A percentile compares a stretch with the other conserved stretches of the same genome.
phyloP scores from a whole-genome alignment of 1,140 invertebrate genomes.

The Prorops nasuta region DNA sequence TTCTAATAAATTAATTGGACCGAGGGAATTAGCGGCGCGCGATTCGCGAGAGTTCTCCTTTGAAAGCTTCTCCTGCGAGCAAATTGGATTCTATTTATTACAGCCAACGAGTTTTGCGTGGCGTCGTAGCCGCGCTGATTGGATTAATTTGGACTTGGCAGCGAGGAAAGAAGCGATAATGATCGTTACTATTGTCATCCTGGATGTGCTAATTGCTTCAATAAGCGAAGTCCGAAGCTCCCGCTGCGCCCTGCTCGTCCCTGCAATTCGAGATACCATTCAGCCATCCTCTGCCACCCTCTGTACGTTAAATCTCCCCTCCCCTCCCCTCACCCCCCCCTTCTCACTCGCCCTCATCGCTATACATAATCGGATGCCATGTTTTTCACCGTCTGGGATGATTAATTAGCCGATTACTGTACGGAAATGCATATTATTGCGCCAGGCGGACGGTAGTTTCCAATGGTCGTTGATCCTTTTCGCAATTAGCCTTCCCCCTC shows the following conservation, averaged over 20 bases:
- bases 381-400: no score
- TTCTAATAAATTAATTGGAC: no score
- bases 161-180: neutral
- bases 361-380: no score
- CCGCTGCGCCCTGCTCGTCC: neutral
- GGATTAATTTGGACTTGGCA: neutral
- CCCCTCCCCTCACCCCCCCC: neutral
- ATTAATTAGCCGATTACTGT: no score
- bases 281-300: neutral
- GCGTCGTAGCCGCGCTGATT: neutral
- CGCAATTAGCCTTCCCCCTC: constrained; percentile 17
- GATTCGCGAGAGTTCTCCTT: no score
- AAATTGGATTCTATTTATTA: neutral
- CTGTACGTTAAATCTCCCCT: neutral
- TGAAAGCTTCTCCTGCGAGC: neutral
- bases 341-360: no score
- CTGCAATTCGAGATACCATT: neutral
- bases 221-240: neutral
- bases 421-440: no score
- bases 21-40: no score
- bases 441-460: no score
- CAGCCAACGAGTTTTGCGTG: neutral
- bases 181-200: neutral
- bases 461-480: no score
- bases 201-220: neutral